phyloP scores from a whole-genome alignment of 2,888 invertebrate species.

The Acleris emargana region DNA sequence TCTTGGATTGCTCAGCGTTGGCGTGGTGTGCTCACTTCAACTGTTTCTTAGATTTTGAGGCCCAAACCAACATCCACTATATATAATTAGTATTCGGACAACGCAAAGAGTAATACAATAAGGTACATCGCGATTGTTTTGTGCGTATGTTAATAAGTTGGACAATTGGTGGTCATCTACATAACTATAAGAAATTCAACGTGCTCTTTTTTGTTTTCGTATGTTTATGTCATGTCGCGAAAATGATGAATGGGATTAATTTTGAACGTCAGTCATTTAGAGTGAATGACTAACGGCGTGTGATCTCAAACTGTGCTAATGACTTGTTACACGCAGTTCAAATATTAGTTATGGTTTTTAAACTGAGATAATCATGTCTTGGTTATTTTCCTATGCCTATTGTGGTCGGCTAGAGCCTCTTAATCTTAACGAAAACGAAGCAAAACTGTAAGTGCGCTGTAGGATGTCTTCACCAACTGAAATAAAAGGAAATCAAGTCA shows the following conservation, averaged over 20 bases:
- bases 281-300: conserved; percentile 14
- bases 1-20: conserved; percentile 35
- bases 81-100: conserved; percentile 57
- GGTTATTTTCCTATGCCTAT: neutral
- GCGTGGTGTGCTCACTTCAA: conserved; percentile 41
- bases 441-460: conserved; percentile 70
- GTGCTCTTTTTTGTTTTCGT: conserved; percentile 15
- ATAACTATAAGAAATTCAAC: conserved; percentile 47
- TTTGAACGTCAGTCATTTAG: conserved; percentile 34
- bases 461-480: conserved; percentile 74
- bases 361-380: neutral
- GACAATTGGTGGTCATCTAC: conserved; percentile 50
- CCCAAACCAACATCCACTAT: conserved; percentile 45
- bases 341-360: conserved; percentile 7
- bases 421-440: conserved; percentile 54
- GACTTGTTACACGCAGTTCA: conserved; percentile 13
- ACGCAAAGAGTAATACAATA: conserved; percentile 50
- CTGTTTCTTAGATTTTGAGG: conserved; percentile 42
- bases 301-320: conserved; percentile 18
- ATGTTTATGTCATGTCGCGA: conserved; percentile 8
- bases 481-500: conserved; percentile 43
- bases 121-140: conserved; percentile 49
- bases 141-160: conserved; percentile 54
- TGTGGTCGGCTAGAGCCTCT: neutral
- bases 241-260: conserved; percentile 33